These are phyloP conservation scores for Tokudaia tokunoshimensis DNA, from an alignment of 2,797 vertebrate species.

Conservation along the genomic window DNA sequence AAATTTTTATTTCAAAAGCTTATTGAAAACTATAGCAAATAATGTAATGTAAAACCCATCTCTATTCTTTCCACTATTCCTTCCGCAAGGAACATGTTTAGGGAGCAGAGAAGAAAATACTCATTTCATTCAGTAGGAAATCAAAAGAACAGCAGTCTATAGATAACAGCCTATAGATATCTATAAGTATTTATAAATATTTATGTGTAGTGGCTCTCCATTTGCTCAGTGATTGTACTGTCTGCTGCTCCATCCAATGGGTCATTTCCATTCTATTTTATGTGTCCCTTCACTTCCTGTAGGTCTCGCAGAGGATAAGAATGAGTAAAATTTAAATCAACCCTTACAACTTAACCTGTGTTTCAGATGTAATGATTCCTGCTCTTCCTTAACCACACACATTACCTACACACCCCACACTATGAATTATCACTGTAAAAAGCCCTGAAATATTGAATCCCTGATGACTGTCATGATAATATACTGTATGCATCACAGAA, in stretches of 20 bases:
- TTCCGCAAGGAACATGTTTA: conserved; percentile 35
- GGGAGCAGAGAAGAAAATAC: not conserved
- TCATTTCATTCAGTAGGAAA: not conserved
- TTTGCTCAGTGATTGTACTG: not conserved
- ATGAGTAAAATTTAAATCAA: conserved; percentile 32
- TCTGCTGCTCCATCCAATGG: not conserved
- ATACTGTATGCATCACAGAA: not conserved
- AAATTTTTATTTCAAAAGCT: not conserved
- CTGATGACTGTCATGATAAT: not conserved
- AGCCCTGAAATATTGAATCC: not conserved
- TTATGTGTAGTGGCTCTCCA: not conserved
- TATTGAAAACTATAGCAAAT: conserved; percentile 31
- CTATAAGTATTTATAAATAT: not conserved
- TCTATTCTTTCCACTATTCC: not conserved
- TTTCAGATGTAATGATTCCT: conserved; percentile 18
- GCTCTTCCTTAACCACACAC: not conserved
- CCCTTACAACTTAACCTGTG: not conserved
- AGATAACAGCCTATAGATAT: no score
- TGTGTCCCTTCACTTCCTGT: conserved; percentile 19
- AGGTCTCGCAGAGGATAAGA: not conserved
- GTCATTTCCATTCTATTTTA: not conserved
- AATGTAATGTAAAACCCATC: not conserved
- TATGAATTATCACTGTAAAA: not conserved
- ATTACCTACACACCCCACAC: not conserved
- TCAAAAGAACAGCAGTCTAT: not conserved